Percentiles rank a stretch among this genome's conserved stretches.
Conservation (phyloP, 2,113 vertebrate species). For the Helogale parvula region DNA sequence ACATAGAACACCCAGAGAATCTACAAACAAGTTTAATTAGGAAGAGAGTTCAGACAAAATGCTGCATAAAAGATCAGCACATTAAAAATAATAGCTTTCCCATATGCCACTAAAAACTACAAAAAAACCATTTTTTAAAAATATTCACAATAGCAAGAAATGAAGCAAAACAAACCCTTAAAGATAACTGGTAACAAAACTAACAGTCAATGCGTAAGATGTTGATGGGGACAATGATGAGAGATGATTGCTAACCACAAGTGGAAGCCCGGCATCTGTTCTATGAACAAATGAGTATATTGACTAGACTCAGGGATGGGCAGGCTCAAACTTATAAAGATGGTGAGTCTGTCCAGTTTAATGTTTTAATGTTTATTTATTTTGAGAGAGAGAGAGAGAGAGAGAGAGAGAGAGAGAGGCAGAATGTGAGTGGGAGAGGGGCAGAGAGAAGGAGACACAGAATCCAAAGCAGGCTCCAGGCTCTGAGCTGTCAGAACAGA, state of each 20-base stretch:
- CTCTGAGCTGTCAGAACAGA: no score
- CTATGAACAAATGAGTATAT: neutral
- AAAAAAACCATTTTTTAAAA: neutral
- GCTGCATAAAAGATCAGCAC: neutral
- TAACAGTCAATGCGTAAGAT: neutral
- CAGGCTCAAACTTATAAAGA: neutral
- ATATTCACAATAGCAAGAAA: neutral
- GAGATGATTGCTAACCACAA: neutral
- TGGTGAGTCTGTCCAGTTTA: neutral
- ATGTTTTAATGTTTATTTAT: no score
- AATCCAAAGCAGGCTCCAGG: no score
- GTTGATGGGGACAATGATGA: neutral
- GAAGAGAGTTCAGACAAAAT: neutral
- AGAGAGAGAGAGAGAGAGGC: no score
- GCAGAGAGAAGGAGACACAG: no score
- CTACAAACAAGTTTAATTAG: neutral
- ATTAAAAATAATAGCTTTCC: neutral
- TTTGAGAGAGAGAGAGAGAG: no score
- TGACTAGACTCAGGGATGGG: neutral
- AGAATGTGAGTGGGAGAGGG: no score
- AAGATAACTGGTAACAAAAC: neutral
- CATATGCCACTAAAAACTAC: neutral
- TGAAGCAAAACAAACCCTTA: neutral
- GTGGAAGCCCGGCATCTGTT: neutral
- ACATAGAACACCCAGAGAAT: neutral